Percentiles rank a stretch among this genome's conserved stretches.
phyloP scores from a whole-genome alignment of 2,113 vertebrate species.

The Dromiciops gliroides region DNA sequence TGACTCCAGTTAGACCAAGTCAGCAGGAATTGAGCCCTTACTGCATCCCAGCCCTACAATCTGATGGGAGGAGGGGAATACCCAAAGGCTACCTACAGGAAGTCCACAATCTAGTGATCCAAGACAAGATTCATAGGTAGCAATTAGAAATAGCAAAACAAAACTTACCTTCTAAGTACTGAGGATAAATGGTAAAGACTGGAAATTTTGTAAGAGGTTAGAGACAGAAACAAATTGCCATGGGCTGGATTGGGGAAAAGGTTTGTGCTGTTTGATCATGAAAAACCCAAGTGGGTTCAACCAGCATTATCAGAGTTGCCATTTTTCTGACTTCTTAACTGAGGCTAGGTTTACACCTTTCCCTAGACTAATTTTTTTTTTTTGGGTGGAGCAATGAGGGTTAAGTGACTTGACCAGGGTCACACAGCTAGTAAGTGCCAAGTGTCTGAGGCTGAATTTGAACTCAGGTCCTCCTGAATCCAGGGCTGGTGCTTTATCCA shows the following conservation, averaged over 20 bases:
- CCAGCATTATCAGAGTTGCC: background rate
- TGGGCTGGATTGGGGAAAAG: background rate
- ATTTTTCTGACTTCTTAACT: background rate
- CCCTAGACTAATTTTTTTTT: too few species aligned
- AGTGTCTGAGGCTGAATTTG: too few species aligned
- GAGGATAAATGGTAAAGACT: background rate
- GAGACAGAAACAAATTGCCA: background rate
- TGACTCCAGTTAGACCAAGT: background rate
- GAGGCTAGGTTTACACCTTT: too few species aligned
- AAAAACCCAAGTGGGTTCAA: background rate
- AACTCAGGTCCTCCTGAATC: too few species aligned
- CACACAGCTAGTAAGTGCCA: too few species aligned
- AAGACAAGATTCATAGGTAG: background rate
- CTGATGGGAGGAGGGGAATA: background rate
- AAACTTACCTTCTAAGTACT: background rate
- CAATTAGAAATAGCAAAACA: background rate
- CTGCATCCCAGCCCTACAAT: background rate
- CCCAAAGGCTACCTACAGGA: background rate
- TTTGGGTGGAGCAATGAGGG: too few species aligned
- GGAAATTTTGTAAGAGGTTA: background rate
- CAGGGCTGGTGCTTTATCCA: too few species aligned
- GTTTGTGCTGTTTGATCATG: background rate
- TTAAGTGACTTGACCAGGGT: too few species aligned
- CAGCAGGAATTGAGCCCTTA: background rate
- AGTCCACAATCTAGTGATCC: background rate